Evolutionary conservation across 2,113 vertebrate species (phyloP), one percentile per base, ranked within the genome.

Genomic region (Serinus canaria): DNA sequence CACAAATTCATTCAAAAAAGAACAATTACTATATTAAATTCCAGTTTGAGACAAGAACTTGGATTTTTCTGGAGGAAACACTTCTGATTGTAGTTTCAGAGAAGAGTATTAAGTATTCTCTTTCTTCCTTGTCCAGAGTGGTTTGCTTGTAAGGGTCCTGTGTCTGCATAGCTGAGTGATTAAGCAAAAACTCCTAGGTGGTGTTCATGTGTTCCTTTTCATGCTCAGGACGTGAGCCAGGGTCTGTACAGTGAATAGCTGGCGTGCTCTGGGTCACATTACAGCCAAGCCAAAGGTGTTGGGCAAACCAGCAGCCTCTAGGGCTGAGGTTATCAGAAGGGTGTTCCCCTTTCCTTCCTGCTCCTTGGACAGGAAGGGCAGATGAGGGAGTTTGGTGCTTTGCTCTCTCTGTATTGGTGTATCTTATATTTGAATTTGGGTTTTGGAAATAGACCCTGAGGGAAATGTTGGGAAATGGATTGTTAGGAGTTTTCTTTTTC

Each of bases 71-170:
- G 52, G 43, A 78, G 83, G 76, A 94, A 85, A 83, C 35, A 31
- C 69, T 74, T 89, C 63, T 70, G 59, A 69, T 7, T 83, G 14
- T 31, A 19, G 46, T 90, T 91, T 87, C 70, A 87, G 64, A 64
- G 35, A 77, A 82, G 31, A 60, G 17, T 55, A 22, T 76, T 31
- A 58, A 50, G 30, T 30, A n/a, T 46, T 63, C 41, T 79, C 47
- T 84, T 95, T 97, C 66, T 89, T n/a, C n/a, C 83, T 70, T 87
- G 66, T 81, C 74, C 74, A 49, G 70, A 50, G 22, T 46, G 39
- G 64, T 85, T 96, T 95, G 81, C 70, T 90, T 83, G 59, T 62
- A 46, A 90, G 78, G 55, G 75, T 79, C 44, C 31, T 30, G 15
- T 86, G 53, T 79, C 67, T 76, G 33, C 37, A 28, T 35, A 64